These are phyloP conservation scores for Erythrolamprus reginae DNA, from an alignment of 2,113 vertebrate genomes.

Conservation along the genomic window DNA sequence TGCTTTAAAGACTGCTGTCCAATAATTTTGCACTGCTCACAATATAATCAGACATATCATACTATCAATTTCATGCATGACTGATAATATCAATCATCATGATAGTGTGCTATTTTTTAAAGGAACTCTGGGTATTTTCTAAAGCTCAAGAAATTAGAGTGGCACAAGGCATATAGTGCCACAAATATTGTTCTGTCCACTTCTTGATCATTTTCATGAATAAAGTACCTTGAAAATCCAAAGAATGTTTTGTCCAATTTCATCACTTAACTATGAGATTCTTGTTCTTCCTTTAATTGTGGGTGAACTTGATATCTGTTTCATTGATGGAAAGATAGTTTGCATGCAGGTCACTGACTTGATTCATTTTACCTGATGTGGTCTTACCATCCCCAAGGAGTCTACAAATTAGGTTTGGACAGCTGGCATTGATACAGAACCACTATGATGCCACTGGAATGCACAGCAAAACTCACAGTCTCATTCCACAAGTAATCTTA, in stretches of 20 bases:
- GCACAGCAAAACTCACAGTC: neutral
- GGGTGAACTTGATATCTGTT: neutral
- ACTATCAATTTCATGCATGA: neutral
- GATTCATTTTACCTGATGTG: neutral
- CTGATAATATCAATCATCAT: neutral
- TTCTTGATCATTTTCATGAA: neutral
- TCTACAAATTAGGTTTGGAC: neutral
- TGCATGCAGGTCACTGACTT: neutral
- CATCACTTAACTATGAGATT: neutral
- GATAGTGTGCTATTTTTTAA: neutral
- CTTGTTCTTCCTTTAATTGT: neutral
- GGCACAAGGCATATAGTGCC: neutral
- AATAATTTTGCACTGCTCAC: neutral
- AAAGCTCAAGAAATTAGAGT: neutral
- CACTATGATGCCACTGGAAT: neutral
- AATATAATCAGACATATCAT: neutral
- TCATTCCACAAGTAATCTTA: neutral
- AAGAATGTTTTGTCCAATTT: neutral
- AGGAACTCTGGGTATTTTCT: neutral
- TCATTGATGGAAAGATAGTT: neutral
- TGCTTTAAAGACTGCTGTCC: neutral
- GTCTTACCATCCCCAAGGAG: neutral
- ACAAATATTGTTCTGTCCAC: neutral
- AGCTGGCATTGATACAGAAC: neutral
- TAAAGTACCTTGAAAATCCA: neutral